Percentiles rank a stretch among this genome's conserved stretches.
These are phyloP conservation scores for Radopholus similis DNA, from an alignment of 1,140 invertebrate genomes.

Conservation along the genomic window DNA sequence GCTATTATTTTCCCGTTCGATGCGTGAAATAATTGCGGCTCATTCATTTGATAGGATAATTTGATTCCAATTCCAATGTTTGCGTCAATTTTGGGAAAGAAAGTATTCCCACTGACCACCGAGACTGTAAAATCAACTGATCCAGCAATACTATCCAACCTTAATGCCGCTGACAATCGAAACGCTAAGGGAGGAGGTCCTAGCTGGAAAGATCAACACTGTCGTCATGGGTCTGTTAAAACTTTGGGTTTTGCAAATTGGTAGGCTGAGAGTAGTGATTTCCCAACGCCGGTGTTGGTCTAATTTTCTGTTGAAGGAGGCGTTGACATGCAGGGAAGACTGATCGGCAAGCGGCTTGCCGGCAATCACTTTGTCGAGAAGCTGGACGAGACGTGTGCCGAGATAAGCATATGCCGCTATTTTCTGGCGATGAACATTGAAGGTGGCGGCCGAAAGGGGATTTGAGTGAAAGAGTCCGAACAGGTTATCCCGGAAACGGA, in stretches of 20 bases:
- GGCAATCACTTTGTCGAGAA: not conserved
- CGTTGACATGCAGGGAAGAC: slow-evolving; percentile 9
- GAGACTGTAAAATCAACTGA: no score
- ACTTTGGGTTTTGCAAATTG: not conserved
- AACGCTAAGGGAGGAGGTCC: not conserved
- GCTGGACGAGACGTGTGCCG: not conserved
- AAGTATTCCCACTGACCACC: no score
- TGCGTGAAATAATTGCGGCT: no score
- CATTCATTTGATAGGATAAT: no score
- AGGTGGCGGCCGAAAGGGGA: not conserved
- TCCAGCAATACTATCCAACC: no score
- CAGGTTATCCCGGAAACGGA: not conserved
- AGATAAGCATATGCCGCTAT: not conserved
- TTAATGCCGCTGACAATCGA: slow-evolving; percentile 1
- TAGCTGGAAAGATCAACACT: slow-evolving; percentile 1
- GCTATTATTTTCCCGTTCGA: no score
- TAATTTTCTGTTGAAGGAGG: not conserved
- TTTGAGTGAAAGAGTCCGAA: not conserved
- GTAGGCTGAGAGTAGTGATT: no score
- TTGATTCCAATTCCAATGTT: no score
- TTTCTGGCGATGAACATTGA: slow-evolving; percentile 1
- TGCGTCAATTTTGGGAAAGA: no score
- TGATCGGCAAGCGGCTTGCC: slow-evolving; percentile 9
- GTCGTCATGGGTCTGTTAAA: slow-evolving; percentile 4
- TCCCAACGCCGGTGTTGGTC: not conserved